A percentile compares a stretch with the other conserved stretches of the same genome.
Evolutionary conservation across 2,888 invertebrate species (phyloP).

Genomic region (Epirrhoe alternata): DNA sequence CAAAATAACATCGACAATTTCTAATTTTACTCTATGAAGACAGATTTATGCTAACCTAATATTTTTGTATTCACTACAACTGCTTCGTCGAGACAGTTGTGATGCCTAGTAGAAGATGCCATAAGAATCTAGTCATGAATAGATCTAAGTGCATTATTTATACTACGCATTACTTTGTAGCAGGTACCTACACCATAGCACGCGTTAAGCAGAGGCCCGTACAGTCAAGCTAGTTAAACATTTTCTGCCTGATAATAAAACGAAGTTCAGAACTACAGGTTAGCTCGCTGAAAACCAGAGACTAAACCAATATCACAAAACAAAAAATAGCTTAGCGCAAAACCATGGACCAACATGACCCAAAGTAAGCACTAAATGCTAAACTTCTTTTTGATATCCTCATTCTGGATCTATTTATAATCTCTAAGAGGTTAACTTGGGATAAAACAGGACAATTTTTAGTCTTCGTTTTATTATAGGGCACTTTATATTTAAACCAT

Average conservation of each 20-base stretch:
- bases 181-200: background rate
- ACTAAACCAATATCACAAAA: no score
- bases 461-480: no score
- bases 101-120: background rate
- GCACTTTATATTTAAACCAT: no score
- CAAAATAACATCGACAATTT: background rate
- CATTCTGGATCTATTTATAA: no score
- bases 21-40: background rate
- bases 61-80: slow-evolving; percentile 5
- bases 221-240: background rate
- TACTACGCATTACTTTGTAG: background rate
- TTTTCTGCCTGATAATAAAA: background rate
- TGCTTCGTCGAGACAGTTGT: background rate
- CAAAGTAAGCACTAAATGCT: no score
- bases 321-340: no score
- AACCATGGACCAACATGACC: no score
- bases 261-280: no score
- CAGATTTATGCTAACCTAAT: slow-evolving; percentile 1
- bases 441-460: no score
- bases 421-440: no score
- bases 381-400: no score
- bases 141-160: background rate
- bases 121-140: slow-evolving; percentile 6
- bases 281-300: no score
- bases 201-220: background rate